Base-by-base conservation (phyloP, 92 coral and sea anemone species). In the Epizoanthus rinbou region DNA sequence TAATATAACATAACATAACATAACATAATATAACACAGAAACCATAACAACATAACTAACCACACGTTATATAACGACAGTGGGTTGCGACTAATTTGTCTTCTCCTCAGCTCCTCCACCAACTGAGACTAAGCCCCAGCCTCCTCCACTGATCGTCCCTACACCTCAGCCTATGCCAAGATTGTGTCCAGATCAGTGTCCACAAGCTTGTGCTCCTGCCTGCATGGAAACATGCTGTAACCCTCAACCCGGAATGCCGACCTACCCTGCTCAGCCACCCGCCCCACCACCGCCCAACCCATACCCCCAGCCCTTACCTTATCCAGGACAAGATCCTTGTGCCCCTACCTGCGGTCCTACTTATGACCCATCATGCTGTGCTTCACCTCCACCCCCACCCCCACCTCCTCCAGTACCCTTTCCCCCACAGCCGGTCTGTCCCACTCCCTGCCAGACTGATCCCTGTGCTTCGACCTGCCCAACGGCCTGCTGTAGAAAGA, bases 121-220 rank as follows among this genome's bases (percentile, higher is more conserved):
- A 19, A 47, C 74, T 7, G 87, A 80, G 56, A 31, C 62, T 60
- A 87, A 87, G 75, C 76, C 53, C 59, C 50, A 50, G 35, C 92
- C 94, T 18, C 97, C 97, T 8, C 94, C 97, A 16, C 85, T 91
- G 72, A 84, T 85, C 35, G 94, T 93, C 75, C 92, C 95, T 9
- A 87, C 86, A 11, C 97, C 92, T 8, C 21, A 59, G 14, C 90
- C 94, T 14, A 82, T 83, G 68, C 97, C 92, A 35, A 87, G 94
- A 43, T 9, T 91, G 18, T 91, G 95, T 71, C 93, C 98, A 9
- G 89, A 83, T 8, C 88, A 90, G 11, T 91, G 95, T 45, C 91
- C 98, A 14, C 91, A 86, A 79, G 90, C 81, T 37, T 93, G 97
- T 69, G 97, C 97, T 24, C 97, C 97, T 2, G 89, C 92, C 53